A percentile compares a stretch with the other conserved stretches of the same genome.
Conservation (phyloP, 1,140 invertebrate genomes). For the Lordiphosa mommai region DNA sequence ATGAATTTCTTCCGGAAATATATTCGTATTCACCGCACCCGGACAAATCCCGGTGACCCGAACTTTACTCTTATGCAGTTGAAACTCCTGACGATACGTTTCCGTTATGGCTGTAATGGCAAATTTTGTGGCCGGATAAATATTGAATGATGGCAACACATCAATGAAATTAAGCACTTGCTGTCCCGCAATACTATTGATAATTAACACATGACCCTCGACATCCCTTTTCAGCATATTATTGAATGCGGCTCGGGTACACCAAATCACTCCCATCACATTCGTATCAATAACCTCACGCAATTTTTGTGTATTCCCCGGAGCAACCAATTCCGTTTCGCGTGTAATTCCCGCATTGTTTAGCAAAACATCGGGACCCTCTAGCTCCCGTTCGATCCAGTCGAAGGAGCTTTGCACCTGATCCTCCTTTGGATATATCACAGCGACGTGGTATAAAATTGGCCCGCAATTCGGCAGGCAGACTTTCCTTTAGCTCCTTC, state of each 20-base stretch:
- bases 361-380: conserved; percentile 85
- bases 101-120: conserved; percentile 84
- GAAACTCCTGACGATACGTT: conserved; percentile 82
- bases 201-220: conserved; percentile 84
- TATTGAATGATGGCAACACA: conserved; percentile 79
- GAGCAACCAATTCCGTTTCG: conserved; percentile 81
- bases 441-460: conserved; percentile 81
- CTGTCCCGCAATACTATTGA: conserved; percentile 77
- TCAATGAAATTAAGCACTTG: conserved; percentile 75
- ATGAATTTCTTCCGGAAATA: conserved; percentile 77
- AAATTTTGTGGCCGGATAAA: conserved; percentile 84
- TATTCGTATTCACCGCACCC: conserved; percentile 83
- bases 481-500: conserved; percentile 79
- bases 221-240: conserved; percentile 84
- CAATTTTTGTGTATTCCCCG: conserved; percentile 77
- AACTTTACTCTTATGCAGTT: conserved; percentile 81
- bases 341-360: conserved; percentile 87
- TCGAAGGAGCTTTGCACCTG: conserved; percentile 85
- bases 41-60: conserved; percentile 83
- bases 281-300: conserved; percentile 84
- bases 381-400: conserved; percentile 83
- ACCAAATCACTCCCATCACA: conserved; percentile 84
- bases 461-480: conserved; percentile 55
- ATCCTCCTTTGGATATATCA: conserved; percentile 85
- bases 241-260: conserved; percentile 84